These are phyloP conservation scores for Ephialtes manifestator DNA, from an alignment of 2,888 invertebrate genomes.

Conservation along the genomic window DNA sequence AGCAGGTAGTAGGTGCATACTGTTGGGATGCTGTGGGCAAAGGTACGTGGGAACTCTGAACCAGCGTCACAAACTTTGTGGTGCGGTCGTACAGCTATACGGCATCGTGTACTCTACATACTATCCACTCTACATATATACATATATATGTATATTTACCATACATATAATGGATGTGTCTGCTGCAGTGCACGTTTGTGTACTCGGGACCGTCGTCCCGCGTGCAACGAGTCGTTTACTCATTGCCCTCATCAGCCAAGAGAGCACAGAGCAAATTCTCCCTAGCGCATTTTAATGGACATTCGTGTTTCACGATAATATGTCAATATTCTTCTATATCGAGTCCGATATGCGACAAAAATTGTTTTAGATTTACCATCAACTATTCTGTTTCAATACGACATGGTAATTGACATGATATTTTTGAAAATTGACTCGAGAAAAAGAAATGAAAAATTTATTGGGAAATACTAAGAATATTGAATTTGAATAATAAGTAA, in stretches of 20 bases:
- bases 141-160: conserved; percentile 3
- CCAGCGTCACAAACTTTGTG: conserved; percentile 60
- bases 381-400: background rate
- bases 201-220: conserved; percentile 61
- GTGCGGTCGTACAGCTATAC: conserved; percentile 40
- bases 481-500: too few species aligned
- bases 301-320: background rate
- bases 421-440: too few species aligned
- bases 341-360: background rate
- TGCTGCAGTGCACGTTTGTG: conserved; percentile 55
- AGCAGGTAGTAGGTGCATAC: conserved; percentile 38
- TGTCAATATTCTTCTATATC: background rate
- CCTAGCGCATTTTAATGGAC: conserved; percentile 6
- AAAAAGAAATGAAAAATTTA: too few species aligned
- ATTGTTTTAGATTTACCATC: background rate
- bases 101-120: background rate
- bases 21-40: conserved; percentile 48
- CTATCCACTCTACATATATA: background rate
- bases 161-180: conserved; percentile 47
- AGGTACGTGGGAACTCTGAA: conserved; percentile 66
- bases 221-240: conserved; percentile 67
- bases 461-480: too few species aligned
- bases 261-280: conserved; percentile 49
- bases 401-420: too few species aligned
- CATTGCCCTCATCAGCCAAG: conserved; percentile 68